Base-by-base conservation (phyloP, 1,140 invertebrate genomes). In the Telenomus remus region DNA sequence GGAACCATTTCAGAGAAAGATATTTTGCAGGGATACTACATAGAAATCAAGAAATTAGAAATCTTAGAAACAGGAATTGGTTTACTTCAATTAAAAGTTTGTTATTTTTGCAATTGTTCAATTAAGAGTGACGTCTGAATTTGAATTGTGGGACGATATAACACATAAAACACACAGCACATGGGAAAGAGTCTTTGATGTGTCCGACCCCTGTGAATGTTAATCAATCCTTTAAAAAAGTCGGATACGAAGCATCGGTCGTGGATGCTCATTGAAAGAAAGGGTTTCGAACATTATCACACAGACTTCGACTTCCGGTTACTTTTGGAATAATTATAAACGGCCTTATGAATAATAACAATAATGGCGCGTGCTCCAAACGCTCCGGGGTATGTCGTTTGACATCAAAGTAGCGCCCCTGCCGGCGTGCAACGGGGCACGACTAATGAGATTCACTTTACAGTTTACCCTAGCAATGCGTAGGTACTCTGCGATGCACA, bases 381-480 rank as follows among this genome's bases (percentile, higher is more conserved):
- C 76, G 80, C 85, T 80, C 73, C 57, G 74, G 77, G 82, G 80
- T 80, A 82, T 76, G 79, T 82, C 84, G 82, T 85, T 86, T 83
- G 86, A 88, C 84, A 87, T 88, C 86, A 88, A 88, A 88, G 86
- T 81, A 80, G 84, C 82, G 78, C 78, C 80, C 82, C 74, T 70
- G 57, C 54, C 75, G 59, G 72, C 76, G 82, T 85, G 82, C 83
- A 85, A 70, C 84, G 79, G 79, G 76, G 80, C 80, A 85, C 79
- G 80, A 86, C 84, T 87, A 87, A 87, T 87, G 85, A 86, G 85
- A 88, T 87, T 88, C 86, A 88, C 85, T 86, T 87, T 86, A 84
- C 82, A 80, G 80, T 82, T 83, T 82, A 80, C 80, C 68, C 80
- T 79, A 71, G 73, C 78, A 55, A 53, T 66, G 71, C 77, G 68